A percentile compares a stretch with the other conserved stretches of the same genome.
Evolutionary conservation across 2,888 invertebrate genomes (phyloP).

Genomic region (Junonia oenone): DNA sequence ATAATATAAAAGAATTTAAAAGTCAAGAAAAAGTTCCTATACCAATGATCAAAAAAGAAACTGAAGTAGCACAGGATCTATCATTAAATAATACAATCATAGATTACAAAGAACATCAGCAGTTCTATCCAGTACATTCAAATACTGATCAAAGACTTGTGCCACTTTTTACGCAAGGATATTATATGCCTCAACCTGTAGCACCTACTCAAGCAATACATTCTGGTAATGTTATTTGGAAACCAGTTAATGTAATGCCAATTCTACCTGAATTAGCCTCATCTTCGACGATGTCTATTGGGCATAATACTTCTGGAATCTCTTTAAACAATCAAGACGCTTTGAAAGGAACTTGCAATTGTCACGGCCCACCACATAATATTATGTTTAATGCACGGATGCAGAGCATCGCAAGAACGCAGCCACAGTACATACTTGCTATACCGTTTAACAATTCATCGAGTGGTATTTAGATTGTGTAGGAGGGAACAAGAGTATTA

Average conservation of each 20-base stretch:
- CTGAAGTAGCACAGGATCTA: conserved; percentile 38
- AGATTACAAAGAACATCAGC: not conserved
- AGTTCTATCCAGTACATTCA: conserved; percentile 1
- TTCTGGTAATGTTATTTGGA: conserved; percentile 49
- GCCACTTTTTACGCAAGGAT: conserved; percentile 37
- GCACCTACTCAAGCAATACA: not conserved
- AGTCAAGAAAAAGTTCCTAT: not conserved
- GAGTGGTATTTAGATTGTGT: not conserved
- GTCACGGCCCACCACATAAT: conserved; percentile 34
- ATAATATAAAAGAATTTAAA: not conserved
- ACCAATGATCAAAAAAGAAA: not conserved
- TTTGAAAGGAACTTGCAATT: conserved; percentile 41
- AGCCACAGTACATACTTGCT: conserved; percentile 46
- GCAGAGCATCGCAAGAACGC: conserved; percentile 28
- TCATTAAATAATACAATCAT: conserved; percentile 18
- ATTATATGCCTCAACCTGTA: conserved; percentile 35
- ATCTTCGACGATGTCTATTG: conserved; percentile 23
- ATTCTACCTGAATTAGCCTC: conserved; percentile 27
- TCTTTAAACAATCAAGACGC: conserved; percentile 16
- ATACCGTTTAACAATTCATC: conserved; percentile 38
- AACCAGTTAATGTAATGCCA: conserved; percentile 41
- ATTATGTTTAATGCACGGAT: not conserved
- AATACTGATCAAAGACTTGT: conserved; percentile 21
- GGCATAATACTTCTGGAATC: conserved; percentile 20
- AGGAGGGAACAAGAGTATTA: not conserved